Percentiles rank a stretch among this genome's conserved stretches.
Conservation (phyloP, 2,797 vertebrate genomes). For the Eurystomus glaucurus region DNA sequence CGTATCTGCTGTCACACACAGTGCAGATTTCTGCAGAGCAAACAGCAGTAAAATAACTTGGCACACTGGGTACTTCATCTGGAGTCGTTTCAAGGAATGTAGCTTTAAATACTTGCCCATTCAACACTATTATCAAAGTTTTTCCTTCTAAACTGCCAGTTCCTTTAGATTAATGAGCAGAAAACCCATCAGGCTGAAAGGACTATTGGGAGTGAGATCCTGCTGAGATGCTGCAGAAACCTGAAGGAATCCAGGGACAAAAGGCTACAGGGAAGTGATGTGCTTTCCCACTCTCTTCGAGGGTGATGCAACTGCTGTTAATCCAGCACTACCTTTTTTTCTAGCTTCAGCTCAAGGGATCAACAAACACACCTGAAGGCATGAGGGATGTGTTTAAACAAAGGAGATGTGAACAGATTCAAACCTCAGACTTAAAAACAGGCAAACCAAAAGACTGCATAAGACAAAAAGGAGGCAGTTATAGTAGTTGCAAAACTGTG, state of each 20-base stretch:
- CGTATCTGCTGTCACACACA: neutral
- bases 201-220: neutral
- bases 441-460: neutral
- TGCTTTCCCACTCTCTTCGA: neutral
- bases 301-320: neutral
- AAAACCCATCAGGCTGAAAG: neutral
- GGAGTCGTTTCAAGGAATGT: neutral
- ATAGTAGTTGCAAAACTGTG: neutral
- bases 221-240: neutral
- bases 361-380: conserved; percentile 47
- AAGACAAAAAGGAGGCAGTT: neutral
- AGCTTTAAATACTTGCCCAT: neutral
- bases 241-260: neutral
- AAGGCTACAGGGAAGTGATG: neutral
- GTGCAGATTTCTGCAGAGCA: neutral
- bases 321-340: neutral
- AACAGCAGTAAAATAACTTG: neutral
- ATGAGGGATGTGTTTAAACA: conserved; percentile 49
- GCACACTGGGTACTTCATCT: neutral
- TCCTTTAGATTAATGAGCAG: neutral
- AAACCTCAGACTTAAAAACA: conserved; percentile 24
- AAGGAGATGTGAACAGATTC: neutral
- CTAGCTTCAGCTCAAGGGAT: conserved; percentile 39
- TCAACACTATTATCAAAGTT: neutral
- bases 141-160: neutral